Percentiles rank a stretch among this genome's conserved stretches.
Conservation (phyloP, 2,888 invertebrate genomes). For the Rhagium mordax region DNA sequence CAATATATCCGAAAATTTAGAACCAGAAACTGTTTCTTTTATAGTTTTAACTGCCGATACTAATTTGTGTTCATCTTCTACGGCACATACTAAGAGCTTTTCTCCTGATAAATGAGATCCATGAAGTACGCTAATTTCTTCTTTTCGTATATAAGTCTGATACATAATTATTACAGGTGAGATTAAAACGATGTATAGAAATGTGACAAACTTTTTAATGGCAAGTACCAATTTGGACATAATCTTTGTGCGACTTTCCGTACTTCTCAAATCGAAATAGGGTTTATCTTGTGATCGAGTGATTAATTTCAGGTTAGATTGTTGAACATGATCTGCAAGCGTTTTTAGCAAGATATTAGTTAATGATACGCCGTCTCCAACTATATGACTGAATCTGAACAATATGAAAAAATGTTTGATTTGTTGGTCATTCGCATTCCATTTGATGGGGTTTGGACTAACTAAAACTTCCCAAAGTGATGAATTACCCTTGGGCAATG, state of each 20-base stretch:
- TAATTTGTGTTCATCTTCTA: constrained; percentile 7
- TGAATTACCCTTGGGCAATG: constrained; percentile 70
- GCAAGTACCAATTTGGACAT: background rate
- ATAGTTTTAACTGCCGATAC: constrained; percentile 17
- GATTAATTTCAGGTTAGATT: background rate
- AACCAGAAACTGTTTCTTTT: constrained; percentile 1
- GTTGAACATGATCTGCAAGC: background rate
- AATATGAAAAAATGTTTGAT: background rate
- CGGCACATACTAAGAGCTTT: constrained; percentile 18
- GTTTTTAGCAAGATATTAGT: constrained; percentile 2
- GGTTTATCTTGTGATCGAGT: background rate
- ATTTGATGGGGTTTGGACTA: constrained; percentile 52
- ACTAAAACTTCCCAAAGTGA: constrained; percentile 73
- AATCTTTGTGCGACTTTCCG: background rate
- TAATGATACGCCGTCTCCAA: constrained; percentile 25
- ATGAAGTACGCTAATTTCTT: constrained; percentile 4
- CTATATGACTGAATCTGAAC: constrained; percentile 19
- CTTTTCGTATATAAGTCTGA: background rate
- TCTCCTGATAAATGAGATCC: constrained; percentile 27
- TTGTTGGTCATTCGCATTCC: background rate
- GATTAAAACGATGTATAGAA: background rate
- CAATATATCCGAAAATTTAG: constrained; percentile 17
- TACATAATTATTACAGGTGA: background rate
- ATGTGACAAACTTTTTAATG: background rate
- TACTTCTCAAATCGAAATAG: background rate